These are phyloP conservation scores for Muschampia plurimacula DNA, from an alignment of 2,888 invertebrate genomes.

Conservation along the genomic window DNA sequence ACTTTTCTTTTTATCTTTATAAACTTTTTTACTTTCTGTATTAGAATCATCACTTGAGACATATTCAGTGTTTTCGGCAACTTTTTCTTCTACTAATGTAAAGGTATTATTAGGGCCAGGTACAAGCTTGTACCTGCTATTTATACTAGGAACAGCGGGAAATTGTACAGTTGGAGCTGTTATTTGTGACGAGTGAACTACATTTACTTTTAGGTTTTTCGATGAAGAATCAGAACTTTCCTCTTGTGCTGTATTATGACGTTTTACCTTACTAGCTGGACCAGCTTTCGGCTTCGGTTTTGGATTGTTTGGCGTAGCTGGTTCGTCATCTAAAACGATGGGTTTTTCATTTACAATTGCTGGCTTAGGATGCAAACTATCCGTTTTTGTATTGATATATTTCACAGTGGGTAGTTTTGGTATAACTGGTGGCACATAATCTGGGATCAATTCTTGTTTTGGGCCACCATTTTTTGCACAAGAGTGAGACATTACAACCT, in stretches of 20 bases:
- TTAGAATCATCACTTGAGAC: conserved; percentile 35
- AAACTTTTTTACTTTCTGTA: conserved; percentile 14
- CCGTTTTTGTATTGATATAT: conserved; percentile 69
- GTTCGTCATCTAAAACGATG: conserved; percentile 45
- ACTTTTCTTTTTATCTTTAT: conserved; percentile 18
- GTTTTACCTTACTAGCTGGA: conserved; percentile 73
- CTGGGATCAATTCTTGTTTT: conserved; percentile 61
- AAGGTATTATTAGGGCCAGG: conserved; percentile 77
- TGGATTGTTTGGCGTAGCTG: conserved; percentile 38
- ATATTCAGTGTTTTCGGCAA: conserved; percentile 44
- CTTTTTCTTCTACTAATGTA: conserved; percentile 67
- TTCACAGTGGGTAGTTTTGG: conserved; percentile 71
- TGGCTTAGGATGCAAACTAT: conserved; percentile 51
- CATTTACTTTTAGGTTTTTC: conserved; percentile 29
- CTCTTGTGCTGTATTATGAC: conserved; percentile 36
- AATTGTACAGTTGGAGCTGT: conserved; percentile 57
- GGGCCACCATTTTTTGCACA: conserved; percentile 74
- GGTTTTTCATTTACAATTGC: conserved; percentile 48
- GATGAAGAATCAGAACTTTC: conserved; percentile 6
- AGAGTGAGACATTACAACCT: conserved; percentile 70
- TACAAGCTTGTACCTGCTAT: conserved; percentile 70
- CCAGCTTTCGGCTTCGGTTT: conserved; percentile 69
- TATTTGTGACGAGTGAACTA: conserved; percentile 22
- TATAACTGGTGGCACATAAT: conserved; percentile 56
- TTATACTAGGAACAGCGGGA: conserved; percentile 61